These are phyloP conservation scores for Drosophila nikananu DNA, from an alignment of 1,140 invertebrate genomes.

Conservation along the genomic window DNA sequence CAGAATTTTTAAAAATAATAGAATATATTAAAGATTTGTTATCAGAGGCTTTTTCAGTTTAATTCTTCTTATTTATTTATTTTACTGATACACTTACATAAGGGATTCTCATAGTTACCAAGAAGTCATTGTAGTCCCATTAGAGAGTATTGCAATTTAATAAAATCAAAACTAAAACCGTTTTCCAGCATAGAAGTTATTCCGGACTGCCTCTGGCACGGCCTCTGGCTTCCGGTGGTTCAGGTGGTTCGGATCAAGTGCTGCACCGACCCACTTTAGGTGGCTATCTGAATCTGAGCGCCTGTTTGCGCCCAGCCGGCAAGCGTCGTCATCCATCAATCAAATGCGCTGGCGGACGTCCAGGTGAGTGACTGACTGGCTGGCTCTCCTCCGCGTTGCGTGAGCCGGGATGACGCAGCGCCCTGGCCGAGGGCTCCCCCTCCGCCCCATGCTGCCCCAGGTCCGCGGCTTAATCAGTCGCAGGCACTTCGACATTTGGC, in stretches of 20 bases:
- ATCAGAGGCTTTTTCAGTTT: no score
- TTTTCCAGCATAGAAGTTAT: not conserved
- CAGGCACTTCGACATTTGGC: conserved; percentile 70
- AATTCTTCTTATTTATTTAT: no score
- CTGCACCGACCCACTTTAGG: conserved; percentile 63
- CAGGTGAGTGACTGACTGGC: conserved; percentile 55
- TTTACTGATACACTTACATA: no score
- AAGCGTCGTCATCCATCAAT: conserved; percentile 75
- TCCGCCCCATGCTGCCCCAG: conserved; percentile 9
- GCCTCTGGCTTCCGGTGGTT: not conserved
- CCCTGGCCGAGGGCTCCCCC: conserved; percentile 33
- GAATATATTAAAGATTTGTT: no score
- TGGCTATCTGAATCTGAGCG: conserved; percentile 62
- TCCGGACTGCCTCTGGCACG: conserved; percentile 1
- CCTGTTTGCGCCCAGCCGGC: conserved; percentile 27
- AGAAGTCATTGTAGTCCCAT: not conserved
- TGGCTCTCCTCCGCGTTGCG: conserved; percentile 54
- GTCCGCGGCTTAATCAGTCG: conserved; percentile 65
- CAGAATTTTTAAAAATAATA: no score
- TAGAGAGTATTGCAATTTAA: not conserved
- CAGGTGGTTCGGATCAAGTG: conserved; percentile 29
- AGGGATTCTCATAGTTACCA: no score
- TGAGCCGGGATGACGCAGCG: conserved; percentile 67
- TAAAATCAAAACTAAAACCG: not conserved
- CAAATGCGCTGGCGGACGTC: conserved; percentile 71